Base-by-base conservation (phyloP, 2,113 vertebrate genomes). In the Phylloscopus whistleri region DNA sequence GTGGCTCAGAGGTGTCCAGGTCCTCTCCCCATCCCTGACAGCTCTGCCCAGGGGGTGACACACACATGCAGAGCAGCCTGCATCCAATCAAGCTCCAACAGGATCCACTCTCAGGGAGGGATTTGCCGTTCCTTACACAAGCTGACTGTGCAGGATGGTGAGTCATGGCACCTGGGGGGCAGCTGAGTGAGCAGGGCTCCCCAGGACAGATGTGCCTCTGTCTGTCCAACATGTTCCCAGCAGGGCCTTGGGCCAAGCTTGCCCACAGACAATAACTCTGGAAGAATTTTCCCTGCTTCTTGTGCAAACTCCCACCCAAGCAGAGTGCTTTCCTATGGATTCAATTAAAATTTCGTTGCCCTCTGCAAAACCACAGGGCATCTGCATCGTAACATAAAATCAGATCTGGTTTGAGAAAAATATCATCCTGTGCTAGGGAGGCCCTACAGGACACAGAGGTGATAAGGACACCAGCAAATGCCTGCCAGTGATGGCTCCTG, bases 51-150 rank as follows among this genome's bases (percentile, higher is more conserved):
- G 69, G 23, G 33, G n/a, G 28, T 53, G 41, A 31, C n/a, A 21
- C 16, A 5, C 0, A 3, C 7, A 6, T 10, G 14, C 12, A 41
- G 46, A 86, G 52, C 64, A 87, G 48, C 49, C 64, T 74, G 33
- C 6, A 55, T 86, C 59, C 44, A 41, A 84, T 91, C 72, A 86
- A 93, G 79, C 60, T 96, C 55, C 63, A 53, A 64, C 82, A 94
- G 90, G 87, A 88, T 48, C 82, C 0, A 3, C 78, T 91, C 1
- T 0, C 37, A 37, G 70, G 75, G 70, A 89, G 59, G 56, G 46
- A 90, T 96, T 86, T 0, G 0, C 35, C 55, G 68, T 84, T 80
- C 2, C 4, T 93, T 74, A 33, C 67, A 70, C 63, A 56, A 64
- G 39, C 48, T 78, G 77, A 13, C 4, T 9, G 72, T 15, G 35